Percentiles rank a stretch among this genome's conserved stretches.
Conservation (phyloP, 2,888 invertebrate species). For the Parnassius glacialis region DNA sequence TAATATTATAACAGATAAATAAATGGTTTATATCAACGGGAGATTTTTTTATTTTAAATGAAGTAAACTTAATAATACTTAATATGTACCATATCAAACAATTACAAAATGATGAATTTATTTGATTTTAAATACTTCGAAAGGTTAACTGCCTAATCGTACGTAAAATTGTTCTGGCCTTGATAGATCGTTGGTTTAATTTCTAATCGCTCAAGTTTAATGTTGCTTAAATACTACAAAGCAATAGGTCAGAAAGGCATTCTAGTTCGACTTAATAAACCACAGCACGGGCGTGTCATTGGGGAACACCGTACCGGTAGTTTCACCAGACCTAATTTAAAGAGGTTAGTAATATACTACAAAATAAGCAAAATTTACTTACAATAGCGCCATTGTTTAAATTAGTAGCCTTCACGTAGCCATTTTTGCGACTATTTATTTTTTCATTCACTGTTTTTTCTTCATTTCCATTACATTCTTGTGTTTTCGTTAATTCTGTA, state of each 20-base stretch:
- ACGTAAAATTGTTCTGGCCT: constrained; percentile 12
- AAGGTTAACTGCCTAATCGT: constrained; percentile 5
- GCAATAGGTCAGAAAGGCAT: not conserved
- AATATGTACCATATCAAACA: too few species aligned
- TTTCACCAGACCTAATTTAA: constrained; percentile 15
- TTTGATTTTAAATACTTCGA: not conserved
- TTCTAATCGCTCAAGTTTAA: constrained; percentile 12
- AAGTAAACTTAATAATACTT: too few species aligned
- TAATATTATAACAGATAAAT: not conserved
- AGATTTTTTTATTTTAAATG: too few species aligned
- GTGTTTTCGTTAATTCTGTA: constrained; percentile 36
- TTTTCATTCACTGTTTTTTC: constrained; percentile 52
- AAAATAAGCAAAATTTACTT: constrained; percentile 49
- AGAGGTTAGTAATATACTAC: constrained; percentile 33
- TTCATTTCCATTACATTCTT: constrained; percentile 46
- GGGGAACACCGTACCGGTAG: not conserved
- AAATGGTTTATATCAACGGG: too few species aligned
- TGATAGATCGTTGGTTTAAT: constrained; percentile 5
- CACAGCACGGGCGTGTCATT: constrained; percentile 3
- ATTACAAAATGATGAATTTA: too few species aligned
- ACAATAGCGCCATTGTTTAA: constrained; percentile 53
- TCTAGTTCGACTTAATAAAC: not conserved
- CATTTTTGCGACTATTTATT: constrained; percentile 51
- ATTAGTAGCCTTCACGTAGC: constrained; percentile 47
- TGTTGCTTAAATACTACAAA: not conserved